A percentile compares a stretch with the other conserved stretches of the same genome.
Evolutionary conservation across 2,797 vertebrate species (phyloP).

Genomic region (Sebastes variabilis): DNA sequence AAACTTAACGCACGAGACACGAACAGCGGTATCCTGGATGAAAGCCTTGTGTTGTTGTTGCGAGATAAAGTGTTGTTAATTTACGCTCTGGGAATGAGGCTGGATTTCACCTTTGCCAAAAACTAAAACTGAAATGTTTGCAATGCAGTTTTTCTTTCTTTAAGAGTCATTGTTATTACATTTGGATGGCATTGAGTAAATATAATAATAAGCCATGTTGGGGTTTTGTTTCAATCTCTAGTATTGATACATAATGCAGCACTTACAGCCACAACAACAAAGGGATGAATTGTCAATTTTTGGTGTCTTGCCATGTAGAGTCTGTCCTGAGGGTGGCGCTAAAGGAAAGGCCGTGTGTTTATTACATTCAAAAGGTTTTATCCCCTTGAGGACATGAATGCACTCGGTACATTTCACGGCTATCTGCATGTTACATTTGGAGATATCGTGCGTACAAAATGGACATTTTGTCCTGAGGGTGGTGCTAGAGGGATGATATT

Average conservation of each 20-base stretch:
- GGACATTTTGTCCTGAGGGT: background rate
- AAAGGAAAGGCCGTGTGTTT: background rate
- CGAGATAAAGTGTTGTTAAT: no score
- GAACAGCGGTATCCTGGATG: no score
- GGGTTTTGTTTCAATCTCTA: background rate
- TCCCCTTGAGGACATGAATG: background rate
- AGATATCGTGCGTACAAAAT: background rate
- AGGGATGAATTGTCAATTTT: no score
- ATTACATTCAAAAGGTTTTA: background rate
- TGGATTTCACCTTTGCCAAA: background rate
- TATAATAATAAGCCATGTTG: background rate
- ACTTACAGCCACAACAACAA: background rate
- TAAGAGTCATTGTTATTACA: background rate
- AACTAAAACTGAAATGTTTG: background rate
- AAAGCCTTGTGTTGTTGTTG: no score
- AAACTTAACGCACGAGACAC: no score
- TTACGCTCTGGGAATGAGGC: no score
- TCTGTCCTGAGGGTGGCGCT: background rate
- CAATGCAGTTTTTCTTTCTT: background rate
- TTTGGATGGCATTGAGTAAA: background rate
- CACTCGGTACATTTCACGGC: accelerated
- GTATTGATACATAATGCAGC: background rate
- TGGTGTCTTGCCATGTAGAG: no score
- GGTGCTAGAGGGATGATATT: background rate
- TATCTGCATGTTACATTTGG: background rate